Percentiles rank a stretch among this genome's conserved stretches.
Conservation (phyloP, 2,797 vertebrate genomes). For the Pseudochaenichthys georgianus region DNA sequence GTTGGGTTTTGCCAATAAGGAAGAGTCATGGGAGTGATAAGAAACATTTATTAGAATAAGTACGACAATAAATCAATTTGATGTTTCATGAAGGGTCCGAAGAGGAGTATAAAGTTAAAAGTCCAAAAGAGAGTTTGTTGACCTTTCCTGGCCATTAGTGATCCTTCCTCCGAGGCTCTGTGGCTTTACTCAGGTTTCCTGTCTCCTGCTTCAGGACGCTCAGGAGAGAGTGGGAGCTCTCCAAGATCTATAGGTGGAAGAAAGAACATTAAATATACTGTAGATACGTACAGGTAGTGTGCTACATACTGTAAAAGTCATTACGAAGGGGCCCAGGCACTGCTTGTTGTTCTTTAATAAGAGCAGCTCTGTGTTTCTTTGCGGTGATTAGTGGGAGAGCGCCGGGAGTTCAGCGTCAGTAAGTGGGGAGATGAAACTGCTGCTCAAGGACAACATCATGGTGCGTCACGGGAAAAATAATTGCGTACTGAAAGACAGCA, state of each 20-base stretch:
- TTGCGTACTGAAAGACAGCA: background rate
- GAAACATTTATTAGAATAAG: slow-evolving; percentile 77
- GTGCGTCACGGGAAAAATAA: background rate
- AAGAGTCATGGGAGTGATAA: background rate
- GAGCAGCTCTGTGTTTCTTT: slow-evolving; percentile 56
- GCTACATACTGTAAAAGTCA: slow-evolving; percentile 1
- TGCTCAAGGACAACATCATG: slow-evolving; percentile 6
- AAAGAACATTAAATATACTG: background rate
- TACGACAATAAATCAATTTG: slow-evolving; percentile 38
- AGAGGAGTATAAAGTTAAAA: slow-evolving; percentile 12
- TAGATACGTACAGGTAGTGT: background rate
- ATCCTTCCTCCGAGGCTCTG: slow-evolving; percentile 74
- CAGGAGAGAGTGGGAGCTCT: slow-evolving; percentile 94
- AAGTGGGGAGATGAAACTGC: slow-evolving; percentile 19
- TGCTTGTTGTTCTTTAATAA: slow-evolving; percentile 74
- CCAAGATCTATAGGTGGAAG: slow-evolving; percentile 86
- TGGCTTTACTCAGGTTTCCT: slow-evolving; percentile 87
- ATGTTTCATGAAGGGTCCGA: slow-evolving; percentile 41
- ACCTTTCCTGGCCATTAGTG: slow-evolving; percentile 16
- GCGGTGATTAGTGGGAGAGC: slow-evolving; percentile 31
- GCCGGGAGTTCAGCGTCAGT: slow-evolving; percentile 51
- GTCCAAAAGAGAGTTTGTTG: slow-evolving; percentile 12
- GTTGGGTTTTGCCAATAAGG: background rate
- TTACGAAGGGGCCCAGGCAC: background rate
- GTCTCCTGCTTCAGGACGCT: slow-evolving; percentile 91